Evolutionary conservation across 2,113 vertebrate species (phyloP).

Genomic region (Sebastes fasciatus): DNA sequence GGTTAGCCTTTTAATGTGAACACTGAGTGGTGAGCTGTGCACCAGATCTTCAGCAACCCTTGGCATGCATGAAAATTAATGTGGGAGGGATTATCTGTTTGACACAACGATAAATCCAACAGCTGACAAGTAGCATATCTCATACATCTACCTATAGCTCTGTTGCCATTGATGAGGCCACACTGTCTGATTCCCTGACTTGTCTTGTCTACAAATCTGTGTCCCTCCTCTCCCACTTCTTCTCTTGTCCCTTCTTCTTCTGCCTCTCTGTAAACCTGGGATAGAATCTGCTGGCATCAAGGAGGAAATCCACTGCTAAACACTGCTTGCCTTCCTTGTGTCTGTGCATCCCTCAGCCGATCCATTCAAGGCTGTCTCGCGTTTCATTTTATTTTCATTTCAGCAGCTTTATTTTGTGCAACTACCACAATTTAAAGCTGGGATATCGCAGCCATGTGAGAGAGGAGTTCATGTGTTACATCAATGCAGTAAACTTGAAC

Average conservation of each 20-base stretch:
- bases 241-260: neutral
- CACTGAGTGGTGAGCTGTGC: conserved; percentile 39
- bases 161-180: neutral
- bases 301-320: conserved; percentile 40
- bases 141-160: neutral
- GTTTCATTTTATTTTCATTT: conserved; percentile 10
- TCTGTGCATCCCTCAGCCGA: conserved; percentile 24
- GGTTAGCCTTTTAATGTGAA: conserved; percentile 36
- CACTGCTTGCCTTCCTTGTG: conserved; percentile 1
- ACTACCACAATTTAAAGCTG: conserved; percentile 1
- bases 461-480: conserved; percentile 46
- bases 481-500: conserved; percentile 78
- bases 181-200: neutral
- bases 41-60: conserved; percentile 38
- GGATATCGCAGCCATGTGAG: conserved; percentile 13
- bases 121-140: conserved; percentile 1
- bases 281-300: conserved; percentile 38
- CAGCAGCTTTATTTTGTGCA: conserved; percentile 15
- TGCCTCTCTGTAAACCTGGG: conserved; percentile 22
- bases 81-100: conserved; percentile 77
- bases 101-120: conserved; percentile 49
- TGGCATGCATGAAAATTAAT: conserved; percentile 62
- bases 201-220: conserved; percentile 13
- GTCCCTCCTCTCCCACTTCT: conserved; percentile 9
- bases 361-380: conserved; percentile 9